These are phyloP conservation scores for Carlito syrichta DNA, from an alignment of 2,113 vertebrate species.

Conservation along the genomic window DNA sequence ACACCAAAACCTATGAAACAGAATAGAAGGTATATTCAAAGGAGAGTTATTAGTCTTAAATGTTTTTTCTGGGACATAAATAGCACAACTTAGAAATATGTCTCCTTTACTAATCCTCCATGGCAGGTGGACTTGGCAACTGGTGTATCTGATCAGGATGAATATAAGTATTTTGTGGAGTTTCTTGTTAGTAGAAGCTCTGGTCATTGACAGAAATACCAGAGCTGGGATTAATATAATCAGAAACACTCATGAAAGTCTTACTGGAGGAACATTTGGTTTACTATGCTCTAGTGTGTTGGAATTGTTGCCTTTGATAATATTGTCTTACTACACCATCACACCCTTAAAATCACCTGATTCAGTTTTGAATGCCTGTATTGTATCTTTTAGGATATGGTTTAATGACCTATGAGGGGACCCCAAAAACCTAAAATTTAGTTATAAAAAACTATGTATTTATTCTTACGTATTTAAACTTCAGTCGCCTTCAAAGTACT, in stretches of 20 bases:
- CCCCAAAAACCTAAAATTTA: too few species aligned
- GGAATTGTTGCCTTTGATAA: conserved; percentile 22
- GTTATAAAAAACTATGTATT: too few species aligned
- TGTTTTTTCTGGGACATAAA: neutral
- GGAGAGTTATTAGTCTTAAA: neutral
- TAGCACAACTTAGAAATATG: neutral
- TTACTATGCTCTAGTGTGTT: neutral
- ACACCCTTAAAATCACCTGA: conserved; percentile 50
- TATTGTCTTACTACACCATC: conserved; percentile 27
- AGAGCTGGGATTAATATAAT: conserved; percentile 17
- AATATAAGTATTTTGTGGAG: neutral
- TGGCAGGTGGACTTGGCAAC: neutral
- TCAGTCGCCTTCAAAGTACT: too few species aligned
- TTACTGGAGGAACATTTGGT: neutral
- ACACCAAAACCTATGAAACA: neutral
- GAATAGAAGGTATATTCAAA: neutral
- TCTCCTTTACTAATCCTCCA: neutral
- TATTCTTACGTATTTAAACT: too few species aligned
- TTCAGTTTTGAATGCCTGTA: conserved; percentile 47
- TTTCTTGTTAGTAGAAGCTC: conserved; percentile 40
- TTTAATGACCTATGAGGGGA: too few species aligned
- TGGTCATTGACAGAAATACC: conserved; percentile 58
- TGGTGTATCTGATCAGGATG: neutral
- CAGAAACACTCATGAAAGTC: neutral
- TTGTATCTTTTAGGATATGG: conserved; percentile 10